Evolutionary conservation across 2,888 invertebrate genomes (phyloP).

Genomic region (Pogonocherus hispidulus): DNA sequence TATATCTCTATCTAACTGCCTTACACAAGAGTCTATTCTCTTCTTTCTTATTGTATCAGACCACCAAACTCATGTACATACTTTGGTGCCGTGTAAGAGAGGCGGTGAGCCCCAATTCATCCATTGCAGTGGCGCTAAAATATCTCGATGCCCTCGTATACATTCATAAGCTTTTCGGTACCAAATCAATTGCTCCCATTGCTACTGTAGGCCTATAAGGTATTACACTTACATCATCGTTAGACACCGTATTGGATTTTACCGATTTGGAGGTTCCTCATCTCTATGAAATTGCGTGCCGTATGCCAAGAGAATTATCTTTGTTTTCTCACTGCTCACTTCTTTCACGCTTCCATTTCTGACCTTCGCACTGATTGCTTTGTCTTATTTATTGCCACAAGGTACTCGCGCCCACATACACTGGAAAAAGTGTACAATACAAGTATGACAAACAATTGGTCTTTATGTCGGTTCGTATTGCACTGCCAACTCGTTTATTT

Average conservation of each 20-base stretch:
- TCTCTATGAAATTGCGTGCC: too few species aligned
- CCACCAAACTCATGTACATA: too few species aligned
- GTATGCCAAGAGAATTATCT: too few species aligned
- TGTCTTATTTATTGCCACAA: conserved; percentile 31
- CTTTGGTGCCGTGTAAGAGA: too few species aligned
- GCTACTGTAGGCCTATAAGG: not conserved
- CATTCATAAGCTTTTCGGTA: not conserved
- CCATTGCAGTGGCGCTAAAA: not conserved
- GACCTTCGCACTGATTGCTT: conserved; percentile 55
- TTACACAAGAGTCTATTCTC: too few species aligned
- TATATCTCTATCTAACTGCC: too few species aligned
- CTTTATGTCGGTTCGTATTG: too few species aligned
- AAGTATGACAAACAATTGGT: too few species aligned
- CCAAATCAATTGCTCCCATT: not conserved
- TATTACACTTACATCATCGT: not conserved
- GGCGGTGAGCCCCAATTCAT: too few species aligned
- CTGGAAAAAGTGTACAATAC: not conserved
- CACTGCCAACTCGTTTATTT: too few species aligned
- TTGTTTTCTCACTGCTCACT: conserved; percentile 50
- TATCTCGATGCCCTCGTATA: not conserved
- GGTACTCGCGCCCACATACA: not conserved
- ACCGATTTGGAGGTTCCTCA: conserved; percentile 18
- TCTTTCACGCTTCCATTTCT: conserved; percentile 53
- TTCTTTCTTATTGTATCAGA: too few species aligned
- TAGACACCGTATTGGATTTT: not conserved